Conservation (phyloP, 2,797 vertebrate genomes). For the Rhinoraja longicauda region DNA sequence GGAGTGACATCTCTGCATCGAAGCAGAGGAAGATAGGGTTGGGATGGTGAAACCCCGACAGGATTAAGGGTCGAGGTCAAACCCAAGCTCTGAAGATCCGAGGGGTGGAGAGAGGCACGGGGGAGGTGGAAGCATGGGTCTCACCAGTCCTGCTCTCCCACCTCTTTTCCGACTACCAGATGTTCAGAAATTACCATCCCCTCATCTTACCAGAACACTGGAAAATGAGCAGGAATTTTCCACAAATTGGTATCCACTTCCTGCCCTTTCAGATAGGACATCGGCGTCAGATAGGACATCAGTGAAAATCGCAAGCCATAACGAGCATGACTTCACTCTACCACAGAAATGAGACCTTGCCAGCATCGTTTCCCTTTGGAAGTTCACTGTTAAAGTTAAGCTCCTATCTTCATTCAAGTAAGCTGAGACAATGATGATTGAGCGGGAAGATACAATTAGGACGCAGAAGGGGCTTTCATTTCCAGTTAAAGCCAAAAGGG, state of each 20-base stretch:
- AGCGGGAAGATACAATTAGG: not conserved
- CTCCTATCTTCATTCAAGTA: not conserved
- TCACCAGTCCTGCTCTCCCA: not conserved
- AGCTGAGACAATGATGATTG: not conserved
- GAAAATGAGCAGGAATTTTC: not conserved
- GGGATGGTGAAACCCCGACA: no score
- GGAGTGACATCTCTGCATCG: no score
- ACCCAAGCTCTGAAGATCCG: no score
- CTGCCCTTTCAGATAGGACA: not conserved
- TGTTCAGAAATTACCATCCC: not conserved
- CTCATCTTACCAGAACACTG: not conserved
- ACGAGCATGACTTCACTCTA: not conserved
- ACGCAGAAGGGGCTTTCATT: not conserved
- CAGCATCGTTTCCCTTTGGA: not conserved
- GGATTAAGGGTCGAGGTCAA: no score
- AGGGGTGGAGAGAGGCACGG: no score
- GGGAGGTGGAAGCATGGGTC: no score
- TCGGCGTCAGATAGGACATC: not conserved
- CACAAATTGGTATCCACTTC: not conserved
- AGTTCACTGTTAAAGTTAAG: not conserved
- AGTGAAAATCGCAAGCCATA: not conserved
- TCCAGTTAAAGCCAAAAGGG: not conserved
- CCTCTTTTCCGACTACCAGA: not conserved
- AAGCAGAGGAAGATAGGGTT: no score
- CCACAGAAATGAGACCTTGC: not conserved